Conservation (phyloP, 1,140 invertebrate species). For the Lanistes nyassanus region DNA sequence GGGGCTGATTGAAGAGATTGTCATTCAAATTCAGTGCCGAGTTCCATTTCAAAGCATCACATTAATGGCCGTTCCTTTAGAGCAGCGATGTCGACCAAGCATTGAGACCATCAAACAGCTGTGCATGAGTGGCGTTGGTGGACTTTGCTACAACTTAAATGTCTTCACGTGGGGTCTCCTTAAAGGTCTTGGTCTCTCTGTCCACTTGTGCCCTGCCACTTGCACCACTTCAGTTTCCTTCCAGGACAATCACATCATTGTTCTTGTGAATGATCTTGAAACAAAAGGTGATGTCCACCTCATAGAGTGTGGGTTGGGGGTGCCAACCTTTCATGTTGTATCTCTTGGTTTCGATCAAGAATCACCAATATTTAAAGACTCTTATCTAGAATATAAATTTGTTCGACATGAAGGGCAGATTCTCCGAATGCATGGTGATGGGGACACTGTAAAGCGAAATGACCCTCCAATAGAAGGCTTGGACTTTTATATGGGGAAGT, state of each 20-base stretch:
- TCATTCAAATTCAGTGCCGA: constrained; percentile 16
- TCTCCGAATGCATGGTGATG: constrained; percentile 34
- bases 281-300: constrained; percentile 35
- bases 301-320: constrained; percentile 29
- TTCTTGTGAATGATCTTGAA: constrained; percentile 29
- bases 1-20: constrained; percentile 27
- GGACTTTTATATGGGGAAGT: constrained; percentile 30
- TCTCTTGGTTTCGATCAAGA: constrained; percentile 37
- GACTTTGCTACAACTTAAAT: constrained; percentile 38
- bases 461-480: constrained; percentile 17
- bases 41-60: constrained; percentile 34
- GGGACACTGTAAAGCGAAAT: constrained; percentile 9
- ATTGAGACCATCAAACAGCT: constrained; percentile 28
- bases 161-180: constrained; percentile 32
- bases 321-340: constrained; percentile 35
- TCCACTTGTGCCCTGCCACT: constrained; percentile 25
- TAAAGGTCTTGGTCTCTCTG: constrained; percentile 27
- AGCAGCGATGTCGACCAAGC: constrained; percentile 25
- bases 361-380: constrained; percentile 29
- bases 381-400: constrained; percentile 38
- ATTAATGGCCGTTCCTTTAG: constrained; percentile 25
- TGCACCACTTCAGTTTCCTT: constrained; percentile 28
- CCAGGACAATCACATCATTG: constrained; percentile 37
- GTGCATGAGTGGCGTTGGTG: constrained; percentile 25
- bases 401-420: constrained; percentile 37